phyloP scores from a whole-genome alignment of 2,797 vertebrate species.

The Dendrocincla tyrannina region DNA sequence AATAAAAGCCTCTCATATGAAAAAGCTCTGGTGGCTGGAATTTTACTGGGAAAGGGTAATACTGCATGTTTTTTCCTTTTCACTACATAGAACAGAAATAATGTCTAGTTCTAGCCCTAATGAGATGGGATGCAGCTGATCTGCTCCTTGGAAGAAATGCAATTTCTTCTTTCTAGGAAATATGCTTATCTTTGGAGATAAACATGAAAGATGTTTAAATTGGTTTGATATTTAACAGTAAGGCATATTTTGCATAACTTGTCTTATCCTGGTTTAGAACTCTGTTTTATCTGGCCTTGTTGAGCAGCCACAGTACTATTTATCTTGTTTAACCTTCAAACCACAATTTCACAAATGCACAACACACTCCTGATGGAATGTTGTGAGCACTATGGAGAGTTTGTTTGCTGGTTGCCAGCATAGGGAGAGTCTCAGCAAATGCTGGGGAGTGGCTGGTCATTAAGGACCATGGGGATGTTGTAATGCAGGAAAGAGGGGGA shows the following conservation, averaged over 20 bases:
- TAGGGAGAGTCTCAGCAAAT: background rate
- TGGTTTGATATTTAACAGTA: background rate
- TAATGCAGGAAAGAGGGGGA: background rate
- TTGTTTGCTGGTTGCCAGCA: background rate
- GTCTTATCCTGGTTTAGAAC: background rate
- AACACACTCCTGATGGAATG: background rate
- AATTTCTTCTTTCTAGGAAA: background rate
- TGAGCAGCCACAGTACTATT: background rate
- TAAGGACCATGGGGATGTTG: background rate
- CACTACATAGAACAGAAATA: background rate
- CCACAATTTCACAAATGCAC: background rate
- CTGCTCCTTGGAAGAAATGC: background rate
- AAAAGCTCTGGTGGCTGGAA: conserved; percentile 78
- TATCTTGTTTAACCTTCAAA: background rate
- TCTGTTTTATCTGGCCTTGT: background rate
- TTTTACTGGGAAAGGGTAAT: conserved; percentile 80
- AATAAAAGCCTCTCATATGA: conserved; percentile 72
- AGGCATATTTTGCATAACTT: background rate
- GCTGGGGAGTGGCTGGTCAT: background rate
- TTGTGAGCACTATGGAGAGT: background rate
- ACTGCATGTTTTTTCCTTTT: background rate
- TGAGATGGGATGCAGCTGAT: background rate
- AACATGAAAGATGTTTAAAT: background rate
- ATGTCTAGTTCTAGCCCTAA: background rate
- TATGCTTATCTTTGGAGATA: background rate